A percentile compares a stretch with the other conserved stretches of the same genome.
Conservation (phyloP, 2,113 vertebrate genomes). For the Taxidea taxus region DNA sequence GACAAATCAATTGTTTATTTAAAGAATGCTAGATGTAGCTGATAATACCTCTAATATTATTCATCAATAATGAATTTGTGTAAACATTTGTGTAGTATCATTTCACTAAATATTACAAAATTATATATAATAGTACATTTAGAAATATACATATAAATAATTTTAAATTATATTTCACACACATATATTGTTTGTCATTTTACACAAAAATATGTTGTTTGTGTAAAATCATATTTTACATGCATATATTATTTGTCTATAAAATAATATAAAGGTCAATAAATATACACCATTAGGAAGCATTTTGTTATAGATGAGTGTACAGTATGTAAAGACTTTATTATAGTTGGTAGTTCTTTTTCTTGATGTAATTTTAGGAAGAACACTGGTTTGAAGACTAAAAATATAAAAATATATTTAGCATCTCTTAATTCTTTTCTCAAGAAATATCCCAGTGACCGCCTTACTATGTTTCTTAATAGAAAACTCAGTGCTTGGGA, state of each 20-base stretch:
- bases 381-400: neutral
- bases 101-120: neutral
- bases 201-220: neutral
- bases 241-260: neutral
- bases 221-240: neutral
- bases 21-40: neutral
- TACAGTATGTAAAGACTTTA: neutral
- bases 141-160: neutral
- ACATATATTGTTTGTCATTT: neutral
- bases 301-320: neutral
- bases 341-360: neutral
- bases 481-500: constrained; percentile 58
- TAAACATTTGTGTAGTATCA: neutral
- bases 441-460: constrained; percentile 37
- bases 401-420: neutral
- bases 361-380: neutral
- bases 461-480: constrained; percentile 47
- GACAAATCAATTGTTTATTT: neutral
- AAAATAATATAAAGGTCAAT: neutral
- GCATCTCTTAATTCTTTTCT: neutral
- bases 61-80: neutral
- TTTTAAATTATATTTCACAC: neutral
- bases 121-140: neutral
- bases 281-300: neutral
- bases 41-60: neutral